Base-by-base conservation (phyloP, 2,113 vertebrate species). In the Plecturocebus donacophilus region DNA sequence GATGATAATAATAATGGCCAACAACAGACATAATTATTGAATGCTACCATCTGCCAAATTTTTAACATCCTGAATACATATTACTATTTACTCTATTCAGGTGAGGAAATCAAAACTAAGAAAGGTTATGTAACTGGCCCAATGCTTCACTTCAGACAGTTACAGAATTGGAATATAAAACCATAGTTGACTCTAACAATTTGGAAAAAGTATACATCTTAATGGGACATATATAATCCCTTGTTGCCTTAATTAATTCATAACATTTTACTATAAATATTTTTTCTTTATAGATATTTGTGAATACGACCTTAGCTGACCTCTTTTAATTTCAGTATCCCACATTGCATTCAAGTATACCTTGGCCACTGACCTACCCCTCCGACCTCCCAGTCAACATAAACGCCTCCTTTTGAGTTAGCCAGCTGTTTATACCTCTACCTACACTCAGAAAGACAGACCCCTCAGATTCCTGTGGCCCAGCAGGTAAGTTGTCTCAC, bases 321-420 rank as follows among this genome's bases (percentile, higher is more conserved):
- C 45, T 97, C 88, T 90, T 88, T 85, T 97, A 90, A 52, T 96
- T 94, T 83, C 19, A 87, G 4, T 42, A 42, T 49, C 52, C 35
- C 35, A 35, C 12, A 40, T 23, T 61, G 23, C 19, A 8, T 82
- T 32, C 61, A 92, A 54, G 25, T 61, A 47, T 11, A 12, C 25
- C 2, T 90, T 95, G 8, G 47, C 47, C 40, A 85, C 30, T 70
- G 66, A 76, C 17, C 38, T 38, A 25, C 4, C 14, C 61, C 27
- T 87, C 80, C 54, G 10, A 38, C 82, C 12, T 12, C 58, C 76
- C 7, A 58, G 38, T 52, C 75, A 64, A 14, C 54, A 35, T 1
- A 14, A 64, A 35, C 9, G 17, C 14, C 17, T 27, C 12, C 40
- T 71, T 19, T 52, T 91, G 20, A 52, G 25, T 40, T 10, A 7